These are phyloP conservation scores for Canis aureus DNA, from an alignment of 2,113 vertebrate species.

Conservation along the genomic window DNA sequence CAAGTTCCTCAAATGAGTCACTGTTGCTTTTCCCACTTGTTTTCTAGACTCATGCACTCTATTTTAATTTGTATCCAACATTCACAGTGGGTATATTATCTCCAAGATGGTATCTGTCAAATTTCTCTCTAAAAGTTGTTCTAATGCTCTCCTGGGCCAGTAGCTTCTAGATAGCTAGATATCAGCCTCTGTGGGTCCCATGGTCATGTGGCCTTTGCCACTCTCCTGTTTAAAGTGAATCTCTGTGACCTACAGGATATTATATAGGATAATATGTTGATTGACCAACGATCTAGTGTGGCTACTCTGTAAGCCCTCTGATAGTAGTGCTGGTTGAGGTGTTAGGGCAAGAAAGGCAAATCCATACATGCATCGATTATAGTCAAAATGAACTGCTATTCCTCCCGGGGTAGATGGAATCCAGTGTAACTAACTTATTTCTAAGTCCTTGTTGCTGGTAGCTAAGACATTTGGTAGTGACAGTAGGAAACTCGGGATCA, in stretches of 20 bases:
- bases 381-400: neutral
- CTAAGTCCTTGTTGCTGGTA: neutral
- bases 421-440: neutral
- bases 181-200: neutral
- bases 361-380: neutral
- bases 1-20: neutral
- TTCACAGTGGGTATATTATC: neutral
- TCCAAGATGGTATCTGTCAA: fast-evolving
- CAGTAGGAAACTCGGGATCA: neutral
- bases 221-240: neutral
- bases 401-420: neutral
- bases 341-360: neutral
- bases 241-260: neutral
- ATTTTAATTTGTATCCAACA: neutral
- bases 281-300: neutral
- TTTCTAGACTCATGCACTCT: neutral
- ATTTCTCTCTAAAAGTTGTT: neutral
- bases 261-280: neutral
- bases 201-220: neutral
- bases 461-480: neutral
- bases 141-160: neutral
- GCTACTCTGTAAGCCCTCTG: neutral
- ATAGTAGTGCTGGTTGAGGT: neutral
- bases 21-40: neutral
- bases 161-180: neutral